Base-by-base conservation (phyloP, 2,113 vertebrate species). In the Eulemur macaco region DNA sequence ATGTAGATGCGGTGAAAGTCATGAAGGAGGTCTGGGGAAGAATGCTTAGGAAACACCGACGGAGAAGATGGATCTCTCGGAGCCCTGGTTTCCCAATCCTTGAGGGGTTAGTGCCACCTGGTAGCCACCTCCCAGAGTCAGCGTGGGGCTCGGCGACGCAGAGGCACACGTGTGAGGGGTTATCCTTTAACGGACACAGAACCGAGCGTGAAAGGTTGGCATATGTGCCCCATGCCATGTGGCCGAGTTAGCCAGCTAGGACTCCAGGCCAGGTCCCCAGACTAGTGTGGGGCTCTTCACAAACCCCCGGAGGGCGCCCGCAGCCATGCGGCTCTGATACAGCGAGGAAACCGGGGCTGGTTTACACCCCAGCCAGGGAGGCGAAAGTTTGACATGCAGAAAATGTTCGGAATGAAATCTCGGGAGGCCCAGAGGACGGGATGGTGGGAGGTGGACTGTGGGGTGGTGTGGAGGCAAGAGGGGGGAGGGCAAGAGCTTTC, bases 281-380 rank as follows among this genome's bases (percentile, higher is more conserved):
- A 27, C 45, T 8, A 14, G 37, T 31, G 0, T 2, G 54, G 6
- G 18, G 73, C 58, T 45, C 50, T 20, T 74, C 10, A 10, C 37
- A 39, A 12, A 73, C 47, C 42, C 47, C 4, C 18, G 18, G 39
- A 50, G 8, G 42, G 29, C 8, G 0, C 27, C 54, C 3, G 27
- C 0, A 6, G 74, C 27, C 18, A 6, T 31, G 12, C 5, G 12
- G n/a, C 68, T 54, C 60, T 14, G 0, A n/a, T 4, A 1, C 11
- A 58, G 77, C 1, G 17, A 25, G 7, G 50, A 34, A 2, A 15
- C 31, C 29, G 18, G 12, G 8, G 34, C 50, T 31, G n/a, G 31
- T 66, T 8, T n/a, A 20, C n/a, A 83, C 64, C 5, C 23, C 15
- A 42, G 20, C 0, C 1, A 23, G 10, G 71, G 18, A 86, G 11